phyloP scores from a whole-genome alignment of 1,140 invertebrate species.

The Leptinotarsa lineolata region DNA sequence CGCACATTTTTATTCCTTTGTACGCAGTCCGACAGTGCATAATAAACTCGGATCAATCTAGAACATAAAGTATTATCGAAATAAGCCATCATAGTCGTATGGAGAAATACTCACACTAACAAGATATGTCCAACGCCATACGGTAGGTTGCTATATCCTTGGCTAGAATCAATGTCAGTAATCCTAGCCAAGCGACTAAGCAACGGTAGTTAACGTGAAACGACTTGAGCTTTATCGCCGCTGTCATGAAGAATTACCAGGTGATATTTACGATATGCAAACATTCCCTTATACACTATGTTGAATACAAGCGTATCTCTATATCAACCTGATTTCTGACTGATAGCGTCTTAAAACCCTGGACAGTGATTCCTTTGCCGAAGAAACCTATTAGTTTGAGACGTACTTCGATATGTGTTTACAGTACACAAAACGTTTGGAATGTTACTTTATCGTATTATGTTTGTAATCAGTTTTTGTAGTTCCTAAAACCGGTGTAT shows the following conservation, averaged over 20 bases:
- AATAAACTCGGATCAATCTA: constrained; percentile 2
- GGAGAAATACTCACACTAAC: neutral
- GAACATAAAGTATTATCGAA: constrained; percentile 3
- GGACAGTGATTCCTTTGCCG: neutral
- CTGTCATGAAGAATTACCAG: neutral
- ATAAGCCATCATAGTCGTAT: constrained; percentile 6
- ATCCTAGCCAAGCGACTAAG: neutral
- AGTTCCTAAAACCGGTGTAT: no score
- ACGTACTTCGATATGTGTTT: no score
- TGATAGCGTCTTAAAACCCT: neutral
- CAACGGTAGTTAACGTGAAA: constrained; percentile 5
- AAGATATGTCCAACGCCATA: constrained; percentile 1
- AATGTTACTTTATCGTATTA: no score
- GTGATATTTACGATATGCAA: neutral
- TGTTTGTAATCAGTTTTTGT: no score
- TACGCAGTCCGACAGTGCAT: neutral
- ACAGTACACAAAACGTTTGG: no score
- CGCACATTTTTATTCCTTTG: neutral
- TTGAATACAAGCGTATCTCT: neutral
- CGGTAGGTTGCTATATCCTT: constrained; percentile 5
- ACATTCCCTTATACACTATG: neutral
- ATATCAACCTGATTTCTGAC: neutral
- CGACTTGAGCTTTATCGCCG: neutral
- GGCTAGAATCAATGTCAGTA: constrained; percentile 3
- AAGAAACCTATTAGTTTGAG: no score